A percentile compares a stretch with the other conserved stretches of the same genome.
Conservation (phyloP, 2,888 invertebrate genomes). For the Athalia rosae region DNA sequence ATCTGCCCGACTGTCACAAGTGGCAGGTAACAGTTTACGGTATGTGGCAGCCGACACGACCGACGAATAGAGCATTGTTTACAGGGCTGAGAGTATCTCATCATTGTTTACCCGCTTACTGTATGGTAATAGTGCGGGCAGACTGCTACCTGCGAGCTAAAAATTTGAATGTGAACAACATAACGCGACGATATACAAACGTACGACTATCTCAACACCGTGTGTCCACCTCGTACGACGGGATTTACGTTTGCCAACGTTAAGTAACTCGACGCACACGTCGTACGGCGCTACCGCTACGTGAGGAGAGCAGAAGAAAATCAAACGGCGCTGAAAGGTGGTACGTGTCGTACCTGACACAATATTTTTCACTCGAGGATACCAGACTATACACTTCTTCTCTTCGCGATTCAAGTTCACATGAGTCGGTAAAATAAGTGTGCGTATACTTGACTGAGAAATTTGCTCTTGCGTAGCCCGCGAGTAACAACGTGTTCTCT, state of each 20-base stretch:
- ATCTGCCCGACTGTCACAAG: slow-evolving; percentile 43
- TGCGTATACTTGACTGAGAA: slow-evolving; percentile 14
- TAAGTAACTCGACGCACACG: slow-evolving; percentile 19
- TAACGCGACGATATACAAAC: too few species aligned
- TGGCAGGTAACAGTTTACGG: slow-evolving; percentile 60
- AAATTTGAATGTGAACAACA: not conserved
- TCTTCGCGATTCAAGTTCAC: slow-evolving; percentile 42
- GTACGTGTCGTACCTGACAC: slow-evolving; percentile 43
- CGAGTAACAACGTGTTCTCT: slow-evolving; percentile 26
- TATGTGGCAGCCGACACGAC: slow-evolving; percentile 58
- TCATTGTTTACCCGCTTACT: slow-evolving; percentile 66
- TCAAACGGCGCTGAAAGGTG: slow-evolving; percentile 2
- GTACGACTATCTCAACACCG: too few species aligned
- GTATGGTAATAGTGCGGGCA: slow-evolving; percentile 65
- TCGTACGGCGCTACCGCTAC: not conserved
- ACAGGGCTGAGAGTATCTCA: slow-evolving; percentile 70
- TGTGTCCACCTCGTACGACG: too few species aligned
- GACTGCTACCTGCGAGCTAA: slow-evolving; percentile 12
- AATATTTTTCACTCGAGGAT: slow-evolving; percentile 29
- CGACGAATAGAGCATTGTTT: slow-evolving; percentile 65
- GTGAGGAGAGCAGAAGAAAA: not conserved
- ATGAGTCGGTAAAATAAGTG: slow-evolving; percentile 5
- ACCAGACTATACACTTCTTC: not conserved
- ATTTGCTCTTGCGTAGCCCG: slow-evolving; percentile 22
- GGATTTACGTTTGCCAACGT: too few species aligned